These are phyloP conservation scores for Pseudorhiza aurosa DNA, from an alignment of 30 jellyfish, hydroid and myxozoan species.

Conservation along the genomic window DNA sequence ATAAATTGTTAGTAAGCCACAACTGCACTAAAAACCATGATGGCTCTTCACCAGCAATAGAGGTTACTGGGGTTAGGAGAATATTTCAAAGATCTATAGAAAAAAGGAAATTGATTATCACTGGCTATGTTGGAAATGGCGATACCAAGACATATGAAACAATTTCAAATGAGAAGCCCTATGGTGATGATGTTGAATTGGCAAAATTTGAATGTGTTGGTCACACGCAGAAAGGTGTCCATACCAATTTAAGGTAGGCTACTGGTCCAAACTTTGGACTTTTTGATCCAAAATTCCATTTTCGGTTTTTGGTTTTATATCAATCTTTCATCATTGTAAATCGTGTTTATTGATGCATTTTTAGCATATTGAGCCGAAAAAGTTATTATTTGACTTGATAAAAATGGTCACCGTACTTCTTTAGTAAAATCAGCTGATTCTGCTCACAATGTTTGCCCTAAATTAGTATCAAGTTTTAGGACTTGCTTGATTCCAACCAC, in stretches of 20 bases:
- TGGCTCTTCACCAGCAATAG: conserved; percentile 57
- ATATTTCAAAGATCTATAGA: conserved; percentile 35
- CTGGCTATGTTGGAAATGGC: conserved; percentile 51
- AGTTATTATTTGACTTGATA: no score
- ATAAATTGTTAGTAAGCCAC: background rate
- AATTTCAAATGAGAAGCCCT: conserved; percentile 30
- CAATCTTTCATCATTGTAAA: no score
- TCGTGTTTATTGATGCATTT: no score
- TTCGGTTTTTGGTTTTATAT: no score
- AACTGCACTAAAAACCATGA: background rate
- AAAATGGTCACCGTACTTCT: no score
- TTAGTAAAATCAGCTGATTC: no score
- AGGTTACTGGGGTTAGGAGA: conserved; percentile 42
- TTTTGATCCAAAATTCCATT: no score
- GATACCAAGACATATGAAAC: conserved; percentile 31
- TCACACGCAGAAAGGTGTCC: background rate
- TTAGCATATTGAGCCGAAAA: no score
- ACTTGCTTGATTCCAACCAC: no score
- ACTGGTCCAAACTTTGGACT: no score
- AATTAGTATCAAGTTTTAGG: no score
- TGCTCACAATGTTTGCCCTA: no score
- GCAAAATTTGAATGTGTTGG: conserved; percentile 1
- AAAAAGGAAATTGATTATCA: conserved; percentile 6
- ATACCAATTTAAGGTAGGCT: conserved; percentile 2
- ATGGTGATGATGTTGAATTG: conserved; percentile 9